Percentiles rank a stretch among this genome's conserved stretches.
Conservation (phyloP, 2,888 invertebrate genomes). For the Phortica okadai region DNA sequence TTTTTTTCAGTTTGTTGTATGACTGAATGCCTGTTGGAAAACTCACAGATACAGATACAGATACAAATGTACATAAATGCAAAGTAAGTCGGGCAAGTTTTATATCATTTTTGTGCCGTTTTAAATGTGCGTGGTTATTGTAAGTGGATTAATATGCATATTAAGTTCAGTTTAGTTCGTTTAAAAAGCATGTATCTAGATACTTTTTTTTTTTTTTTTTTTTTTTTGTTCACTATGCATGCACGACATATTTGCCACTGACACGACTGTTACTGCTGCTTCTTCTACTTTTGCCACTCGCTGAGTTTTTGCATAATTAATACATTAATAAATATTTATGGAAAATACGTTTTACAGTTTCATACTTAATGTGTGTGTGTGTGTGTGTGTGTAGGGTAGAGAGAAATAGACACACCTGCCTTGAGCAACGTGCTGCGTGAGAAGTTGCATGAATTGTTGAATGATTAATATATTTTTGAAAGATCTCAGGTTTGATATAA, state of each 20-base stretch:
- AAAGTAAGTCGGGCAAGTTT: no score
- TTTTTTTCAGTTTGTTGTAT: no score
- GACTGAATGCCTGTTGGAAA: not conserved
- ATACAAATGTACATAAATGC: no score
- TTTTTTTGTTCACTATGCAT: not conserved
- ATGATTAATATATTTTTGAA: not conserved
- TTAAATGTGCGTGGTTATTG: not conserved
- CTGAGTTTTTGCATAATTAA: conserved; percentile 13
- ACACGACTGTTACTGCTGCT: not conserved
- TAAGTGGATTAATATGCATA: conserved; percentile 14
- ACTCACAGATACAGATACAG: not conserved
- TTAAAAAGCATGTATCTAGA: not conserved
- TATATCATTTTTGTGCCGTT: no score
- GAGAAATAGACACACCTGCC: not conserved
- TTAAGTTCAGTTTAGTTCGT: not conserved
- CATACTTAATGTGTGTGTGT: not conserved
- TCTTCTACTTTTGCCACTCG: not conserved
- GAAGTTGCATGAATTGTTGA: not conserved
- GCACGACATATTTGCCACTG: no score
- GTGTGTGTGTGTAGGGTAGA: not conserved
- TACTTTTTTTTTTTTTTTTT: not conserved
- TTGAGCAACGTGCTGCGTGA: not conserved
- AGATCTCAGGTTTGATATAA: not conserved
- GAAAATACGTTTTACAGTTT: conserved; percentile 7
- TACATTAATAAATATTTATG: conserved; percentile 17